Evolutionary conservation across 2,113 vertebrate genomes (phyloP), one percentile per base, ranked within the genome.

Genomic region (Macrotis lagotis): DNA sequence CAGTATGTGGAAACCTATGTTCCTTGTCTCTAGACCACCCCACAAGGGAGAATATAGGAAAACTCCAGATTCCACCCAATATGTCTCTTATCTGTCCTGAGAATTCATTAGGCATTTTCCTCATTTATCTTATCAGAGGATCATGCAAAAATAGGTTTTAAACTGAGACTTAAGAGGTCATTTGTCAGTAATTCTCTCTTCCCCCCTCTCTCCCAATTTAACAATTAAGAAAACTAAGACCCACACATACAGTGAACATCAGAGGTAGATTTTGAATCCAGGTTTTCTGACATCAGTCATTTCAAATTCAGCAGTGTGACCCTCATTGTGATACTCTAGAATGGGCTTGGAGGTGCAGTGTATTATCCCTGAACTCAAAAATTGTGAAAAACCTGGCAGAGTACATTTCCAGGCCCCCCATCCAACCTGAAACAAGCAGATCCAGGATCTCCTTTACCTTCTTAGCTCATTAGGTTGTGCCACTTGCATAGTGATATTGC

Each of bases 21-120:
- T 92, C 19, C 14, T 94, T 91, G 14, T 55, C 83, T 93, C 49
- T 90, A 44, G 91, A 51, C 94, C 53, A 91, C 14, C 92, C 91
- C 37, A 49, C 49, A 52, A n/a, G 50, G 92, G 91, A 96, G 49
- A n/a, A 74, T 74, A 74, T n/a, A 74, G 14, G 16, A 74, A 74
- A 44, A n/a, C 24, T n/a, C 37, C 3, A 19, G 3, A 31, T 14
- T 66, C 66, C 19, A 74, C 5, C 16, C 22, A 44, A 22, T 44
- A 14, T 74, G 1, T 5, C 16, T 44, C 66, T 74, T 74, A 6
- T 11, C 37, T 74, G 19, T 74, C n/a, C n/a, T 74, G 11, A 74
- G 66, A 74, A 22, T 44, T 44, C 66, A 74, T n/a, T 74, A 74
- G 59, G 31, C 59, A n/a, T 74, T 74, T 74, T n/a, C 59, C 59